Base-by-base conservation (phyloP, 2,113 vertebrate species). In the Nestor notabilis region DNA sequence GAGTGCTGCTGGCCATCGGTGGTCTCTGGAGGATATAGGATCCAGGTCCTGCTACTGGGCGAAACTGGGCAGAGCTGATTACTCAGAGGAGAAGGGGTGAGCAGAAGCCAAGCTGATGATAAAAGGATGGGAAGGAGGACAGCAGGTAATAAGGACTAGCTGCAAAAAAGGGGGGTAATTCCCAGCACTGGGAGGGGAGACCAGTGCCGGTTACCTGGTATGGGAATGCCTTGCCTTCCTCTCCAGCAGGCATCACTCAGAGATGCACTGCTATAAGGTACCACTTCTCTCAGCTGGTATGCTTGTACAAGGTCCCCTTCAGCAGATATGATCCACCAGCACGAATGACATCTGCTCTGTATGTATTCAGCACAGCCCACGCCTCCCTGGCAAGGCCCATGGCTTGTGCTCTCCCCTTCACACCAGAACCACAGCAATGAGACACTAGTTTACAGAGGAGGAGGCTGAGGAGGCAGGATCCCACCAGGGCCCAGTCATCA, bases 341-440 rank as follows among this genome's bases (percentile, higher is more conserved):
- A 99, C 5, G 98, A 99, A 95, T 99, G 99, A 98, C 98, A 98
- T 88, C 98, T 99, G 85, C 96, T 99, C 64, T 98, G 97, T 99
- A 97, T 98, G 98, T 97, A 82, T 53, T 70, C 71, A 35, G 31
- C 11, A 53, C 7, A 14, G 53, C 33, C n/a, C 41, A 8, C 8
- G 28, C 39, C 33, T 49, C 29, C 27, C 21, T 31, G 33, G 13
- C 1, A 2, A 60, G 16, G 47, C 31, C 19, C 2, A 3, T 0
- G 4, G 39, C 31, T 49, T 2, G 2, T 20, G 18, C 7, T 70
- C n/a, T 66, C 43, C 55, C 13, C 37, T 52, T 80, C 55, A 25
- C 0, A 0, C 33, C 49, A 52, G 74, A 69, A 64, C 35, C 4
- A 4, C 72, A 63, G n/a, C 28, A 39, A 16, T 10, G 17, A 61